Base-by-base conservation (phyloP, 2,113 vertebrate genomes). In the Platanista minor region DNA sequence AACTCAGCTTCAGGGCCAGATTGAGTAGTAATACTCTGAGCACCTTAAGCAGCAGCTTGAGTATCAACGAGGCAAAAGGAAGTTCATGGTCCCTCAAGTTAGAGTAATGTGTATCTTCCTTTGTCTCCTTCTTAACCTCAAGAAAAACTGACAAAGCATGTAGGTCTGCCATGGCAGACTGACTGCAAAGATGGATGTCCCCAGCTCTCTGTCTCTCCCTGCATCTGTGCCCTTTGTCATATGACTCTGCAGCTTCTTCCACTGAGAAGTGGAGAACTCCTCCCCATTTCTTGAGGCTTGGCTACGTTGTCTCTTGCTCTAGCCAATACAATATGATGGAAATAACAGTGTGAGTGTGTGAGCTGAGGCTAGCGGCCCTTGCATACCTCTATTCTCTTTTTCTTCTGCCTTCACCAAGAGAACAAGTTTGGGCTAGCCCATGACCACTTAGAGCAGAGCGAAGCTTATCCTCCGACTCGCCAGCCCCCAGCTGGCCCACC, bases 21-120 rank as follows among this genome's bases (percentile, higher is more conserved):
- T 54, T 4, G 36, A 90, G 89, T 33, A 57, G 71, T 82, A 96
- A 96, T 66, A 97, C 57, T 54, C 91, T 66, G 92, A 97, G 86
- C 49, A 96, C 82, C 93, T 95, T 94, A 72, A 69, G 59, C 27
- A 33, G 39, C 46, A 91, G 49, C 31, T 43, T 43, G 21, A 92
- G 66, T 43, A 67, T 82, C 71, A 64, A 29, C 0, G 11, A 89
- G 15, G n/a, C 52, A 31, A 71, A 67, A 94, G 59, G 54, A 87
- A 96, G 18, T 25, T 31, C 2, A 0, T 12, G 62, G 61, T 46
- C 93, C 86, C 72, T 86, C 52, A 57, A 36, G 74, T 29, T 41
- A 52, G 31, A 78, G 25, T 66, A 36, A 85, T 39, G 25, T 52
- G 25, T 54, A 81, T 41, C 82, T 86, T 69, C 27, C 61, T 64